Evolutionary conservation across 1,140 invertebrate species (phyloP).

Genomic region (Solenopsis invicta): DNA sequence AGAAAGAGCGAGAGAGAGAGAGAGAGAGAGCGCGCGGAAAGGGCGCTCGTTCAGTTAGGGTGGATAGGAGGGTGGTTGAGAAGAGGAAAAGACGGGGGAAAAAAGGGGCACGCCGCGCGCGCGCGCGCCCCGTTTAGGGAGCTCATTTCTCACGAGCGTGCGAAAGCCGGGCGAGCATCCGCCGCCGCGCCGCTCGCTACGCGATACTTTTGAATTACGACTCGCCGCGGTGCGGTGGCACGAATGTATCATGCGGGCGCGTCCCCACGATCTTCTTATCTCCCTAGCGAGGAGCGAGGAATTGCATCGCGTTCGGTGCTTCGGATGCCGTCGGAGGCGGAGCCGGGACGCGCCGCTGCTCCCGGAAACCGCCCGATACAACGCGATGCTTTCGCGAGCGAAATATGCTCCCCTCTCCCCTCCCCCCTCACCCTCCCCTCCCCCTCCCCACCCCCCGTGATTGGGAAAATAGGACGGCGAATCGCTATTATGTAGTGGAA

Average conservation of each 20-base stretch:
- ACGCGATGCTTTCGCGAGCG: slow-evolving; percentile 5
- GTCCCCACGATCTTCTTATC: slow-evolving; percentile 61
- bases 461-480: slow-evolving; percentile 56
- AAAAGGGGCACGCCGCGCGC: slow-evolving; percentile 31
- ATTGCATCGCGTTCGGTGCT: slow-evolving; percentile 18
- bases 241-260: slow-evolving; percentile 37
- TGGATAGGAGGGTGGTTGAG: background rate
- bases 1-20: too few relatives aligned
- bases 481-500: slow-evolving; percentile 48
- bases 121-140: slow-evolving; percentile 65
- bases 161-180: slow-evolving; percentile 57
- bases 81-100: background rate
- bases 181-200: slow-evolving; percentile 23
- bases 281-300: slow-evolving; percentile 30
- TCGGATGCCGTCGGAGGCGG: slow-evolving; percentile 14
- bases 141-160: slow-evolving; percentile 70
- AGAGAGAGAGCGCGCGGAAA: background rate
- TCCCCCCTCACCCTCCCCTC: background rate
- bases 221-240: slow-evolving; percentile 29
- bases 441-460: background rate
- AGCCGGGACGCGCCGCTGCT: background rate
- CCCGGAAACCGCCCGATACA: slow-evolving; percentile 32
- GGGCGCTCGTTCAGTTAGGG: background rate
- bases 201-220: slow-evolving; percentile 72
- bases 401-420: slow-evolving; percentile 15